phyloP scores from a whole-genome alignment of 1,140 invertebrate species.

The Holcopasites calliopsidis region DNA sequence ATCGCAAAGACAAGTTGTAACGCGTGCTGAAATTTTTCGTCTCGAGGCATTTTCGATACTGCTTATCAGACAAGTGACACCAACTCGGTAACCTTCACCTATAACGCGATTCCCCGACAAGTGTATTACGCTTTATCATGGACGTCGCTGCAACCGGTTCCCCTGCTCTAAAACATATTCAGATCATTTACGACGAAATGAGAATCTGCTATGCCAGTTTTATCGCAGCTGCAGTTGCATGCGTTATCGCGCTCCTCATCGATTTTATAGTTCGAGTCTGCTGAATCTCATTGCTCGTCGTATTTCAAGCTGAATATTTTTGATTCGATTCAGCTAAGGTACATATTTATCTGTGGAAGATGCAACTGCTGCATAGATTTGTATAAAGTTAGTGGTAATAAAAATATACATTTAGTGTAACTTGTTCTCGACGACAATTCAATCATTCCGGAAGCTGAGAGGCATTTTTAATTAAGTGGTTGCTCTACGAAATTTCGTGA shows the following conservation, averaged over 20 bases:
- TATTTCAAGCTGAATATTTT: not conserved
- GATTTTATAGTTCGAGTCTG: not conserved
- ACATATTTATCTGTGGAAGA: too few species aligned
- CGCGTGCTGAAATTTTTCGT: not conserved
- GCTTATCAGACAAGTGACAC: not conserved
- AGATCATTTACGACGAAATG: not conserved
- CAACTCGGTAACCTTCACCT: conserved; percentile 30
- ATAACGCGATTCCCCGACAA: conserved; percentile 11
- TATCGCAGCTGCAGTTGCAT: not conserved
- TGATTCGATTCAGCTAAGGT: not conserved
- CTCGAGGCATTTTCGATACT: conserved; percentile 6
- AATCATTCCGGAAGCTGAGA: too few species aligned
- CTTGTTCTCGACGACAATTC: too few species aligned
- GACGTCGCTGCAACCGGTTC: conserved; percentile 15
- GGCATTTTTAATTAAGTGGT: too few species aligned
- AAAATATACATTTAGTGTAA: too few species aligned
- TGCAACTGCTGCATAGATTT: too few species aligned
- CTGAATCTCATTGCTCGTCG: fast-evolving
- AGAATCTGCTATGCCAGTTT: not conserved
- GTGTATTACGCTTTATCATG: conserved; percentile 31
- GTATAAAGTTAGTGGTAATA: too few species aligned
- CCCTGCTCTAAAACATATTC: conserved; percentile 6
- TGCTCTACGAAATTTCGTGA: too few species aligned
- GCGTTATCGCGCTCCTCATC: not conserved
- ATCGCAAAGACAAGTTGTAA: not conserved